Evolutionary conservation across 2,113 vertebrate species (phyloP).

Genomic region (Thalassoma bifasciatum): DNA sequence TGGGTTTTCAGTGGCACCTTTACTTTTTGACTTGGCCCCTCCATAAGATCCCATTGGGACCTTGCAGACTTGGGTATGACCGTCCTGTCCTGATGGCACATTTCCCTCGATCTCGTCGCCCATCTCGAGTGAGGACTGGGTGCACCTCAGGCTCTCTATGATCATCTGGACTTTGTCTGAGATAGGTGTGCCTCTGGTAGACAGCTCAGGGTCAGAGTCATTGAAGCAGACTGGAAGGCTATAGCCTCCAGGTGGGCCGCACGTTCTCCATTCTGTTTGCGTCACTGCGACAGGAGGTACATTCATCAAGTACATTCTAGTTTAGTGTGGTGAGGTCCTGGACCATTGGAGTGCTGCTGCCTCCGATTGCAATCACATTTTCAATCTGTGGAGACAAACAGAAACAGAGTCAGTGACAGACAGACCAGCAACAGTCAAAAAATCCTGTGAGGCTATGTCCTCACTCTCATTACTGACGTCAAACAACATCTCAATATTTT

Average conservation of each 20-base stretch:
- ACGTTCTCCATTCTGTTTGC: constrained; percentile 92
- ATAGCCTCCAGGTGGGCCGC: constrained; percentile 85
- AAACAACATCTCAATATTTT: too few species aligned
- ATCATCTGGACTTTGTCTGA: constrained; percentile 92
- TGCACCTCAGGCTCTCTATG: constrained; percentile 90
- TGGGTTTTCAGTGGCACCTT: constrained; percentile 49
- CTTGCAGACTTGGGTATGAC: constrained; percentile 64
- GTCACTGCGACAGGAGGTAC: constrained; percentile 89
- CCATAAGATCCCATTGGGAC: constrained; percentile 46
- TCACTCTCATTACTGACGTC: too few species aligned
- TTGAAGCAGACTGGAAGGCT: constrained; percentile 89
- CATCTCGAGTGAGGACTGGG: constrained; percentile 88
- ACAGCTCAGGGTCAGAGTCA: constrained; percentile 83
- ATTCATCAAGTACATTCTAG: constrained; percentile 98
- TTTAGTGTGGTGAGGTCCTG: constrained; percentile 64
- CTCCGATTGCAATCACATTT: constrained; percentile 82
- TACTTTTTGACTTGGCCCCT: constrained; percentile 54
- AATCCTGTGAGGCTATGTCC: too few species aligned
- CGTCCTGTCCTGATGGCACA: constrained; percentile 62
- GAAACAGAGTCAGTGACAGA: not conserved
- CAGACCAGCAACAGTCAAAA: too few species aligned
- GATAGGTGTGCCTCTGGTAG: constrained; percentile 82
- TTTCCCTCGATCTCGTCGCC: constrained; percentile 83
- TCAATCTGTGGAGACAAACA: constrained; percentile 48
- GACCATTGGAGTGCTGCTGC: constrained; percentile 63